Evolutionary conservation across 1,140 invertebrate genomes (phyloP).

Genomic region (Sycobia sp.): DNA sequence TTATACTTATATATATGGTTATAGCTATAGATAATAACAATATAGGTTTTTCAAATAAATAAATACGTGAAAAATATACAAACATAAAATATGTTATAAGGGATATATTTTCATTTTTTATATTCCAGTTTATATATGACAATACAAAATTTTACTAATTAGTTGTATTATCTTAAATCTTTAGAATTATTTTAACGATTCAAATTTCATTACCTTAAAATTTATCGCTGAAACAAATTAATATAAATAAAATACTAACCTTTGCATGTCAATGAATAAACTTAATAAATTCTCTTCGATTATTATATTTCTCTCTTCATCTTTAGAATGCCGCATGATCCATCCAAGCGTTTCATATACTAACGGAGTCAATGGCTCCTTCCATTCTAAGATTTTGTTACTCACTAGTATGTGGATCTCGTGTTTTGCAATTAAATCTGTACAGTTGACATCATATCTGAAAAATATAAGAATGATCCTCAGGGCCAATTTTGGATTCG

Average conservation of each 20-base stretch:
- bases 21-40: no score
- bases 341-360: constrained; percentile 13
- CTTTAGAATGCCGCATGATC: neutral
- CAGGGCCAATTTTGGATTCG: neutral
- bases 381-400: constrained; percentile 14
- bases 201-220: no score
- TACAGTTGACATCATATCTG: neutral
- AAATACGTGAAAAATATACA: no score
- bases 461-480: constrained; percentile 1
- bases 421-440: neutral
- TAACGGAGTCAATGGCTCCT: neutral
- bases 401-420: neutral
- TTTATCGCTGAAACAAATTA: neutral
- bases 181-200: no score
- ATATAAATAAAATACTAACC: constrained; percentile 2
- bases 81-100: no score
- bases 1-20: no score
- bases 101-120: no score
- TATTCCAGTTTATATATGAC: no score
- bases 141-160: no score
- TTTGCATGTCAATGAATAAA: constrained; percentile 12
- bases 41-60: no score
- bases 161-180: no score
- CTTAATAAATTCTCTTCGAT: constrained; percentile 2
- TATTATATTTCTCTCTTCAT: neutral